Evolutionary conservation across 2,113 vertebrate species (phyloP).

Genomic region (Trichomycterus rosablanca): DNA sequence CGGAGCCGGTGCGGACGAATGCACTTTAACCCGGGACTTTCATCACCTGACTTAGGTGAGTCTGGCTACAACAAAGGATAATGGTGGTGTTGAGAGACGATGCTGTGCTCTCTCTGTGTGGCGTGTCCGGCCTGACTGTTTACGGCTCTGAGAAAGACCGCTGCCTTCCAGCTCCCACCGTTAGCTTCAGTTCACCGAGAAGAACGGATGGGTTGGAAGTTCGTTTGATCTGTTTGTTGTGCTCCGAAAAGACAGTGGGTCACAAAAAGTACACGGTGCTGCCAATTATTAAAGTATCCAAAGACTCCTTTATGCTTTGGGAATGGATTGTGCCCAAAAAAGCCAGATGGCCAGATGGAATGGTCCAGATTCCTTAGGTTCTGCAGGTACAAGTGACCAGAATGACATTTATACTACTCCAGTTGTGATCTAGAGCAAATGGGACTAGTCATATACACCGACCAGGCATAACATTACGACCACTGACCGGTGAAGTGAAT

Average conservation of each 20-base stretch:
- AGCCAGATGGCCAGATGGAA: too few species aligned
- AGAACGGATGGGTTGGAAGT: conserved; percentile 46
- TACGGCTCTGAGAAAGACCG: conserved; percentile 35
- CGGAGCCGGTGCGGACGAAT: conserved; percentile 53
- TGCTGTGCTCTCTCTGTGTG: conserved; percentile 59
- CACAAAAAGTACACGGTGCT: neutral
- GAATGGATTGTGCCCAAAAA: too few species aligned
- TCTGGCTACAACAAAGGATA: conserved; percentile 73
- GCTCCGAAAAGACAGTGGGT: conserved; percentile 8
- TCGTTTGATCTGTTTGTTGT: conserved; percentile 45
- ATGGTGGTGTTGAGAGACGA: conserved; percentile 72
- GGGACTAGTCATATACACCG: too few species aligned
- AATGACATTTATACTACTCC: too few species aligned
- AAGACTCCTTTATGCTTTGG: too few species aligned
- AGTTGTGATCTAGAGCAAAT: too few species aligned
- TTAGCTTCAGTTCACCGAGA: conserved; percentile 45
- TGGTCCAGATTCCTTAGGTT: too few species aligned
- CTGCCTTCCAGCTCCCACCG: conserved; percentile 49
- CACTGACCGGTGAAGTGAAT: too few species aligned
- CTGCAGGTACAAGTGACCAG: too few species aligned
- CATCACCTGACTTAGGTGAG: conserved; percentile 72
- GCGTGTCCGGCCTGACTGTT: conserved; percentile 59
- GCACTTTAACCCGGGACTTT: conserved; percentile 79
- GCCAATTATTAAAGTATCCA: too few species aligned
- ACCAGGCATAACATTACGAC: too few species aligned